Evolutionary conservation across 2,888 invertebrate genomes (phyloP).

Genomic region (Coecobrya sp.): DNA sequence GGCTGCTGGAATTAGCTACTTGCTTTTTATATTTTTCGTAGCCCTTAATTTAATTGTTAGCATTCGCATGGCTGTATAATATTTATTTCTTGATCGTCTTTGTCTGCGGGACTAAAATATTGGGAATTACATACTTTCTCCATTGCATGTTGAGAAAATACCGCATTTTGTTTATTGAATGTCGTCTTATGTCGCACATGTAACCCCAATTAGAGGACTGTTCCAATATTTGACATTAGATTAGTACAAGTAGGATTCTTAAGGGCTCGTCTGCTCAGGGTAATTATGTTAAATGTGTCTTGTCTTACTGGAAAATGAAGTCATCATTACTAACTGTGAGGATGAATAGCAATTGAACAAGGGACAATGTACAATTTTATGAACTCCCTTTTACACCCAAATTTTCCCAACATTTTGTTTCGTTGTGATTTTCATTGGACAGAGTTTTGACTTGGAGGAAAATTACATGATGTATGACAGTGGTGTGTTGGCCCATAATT

Average conservation of each 20-base stretch:
- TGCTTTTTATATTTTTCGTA: slow-evolving; percentile 28
- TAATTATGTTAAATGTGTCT: neutral
- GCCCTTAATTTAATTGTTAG: neutral
- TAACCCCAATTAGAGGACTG: neutral
- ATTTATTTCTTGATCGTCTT: neutral
- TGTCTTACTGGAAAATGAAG: too few species aligned
- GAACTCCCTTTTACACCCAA: neutral
- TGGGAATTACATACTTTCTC: slow-evolving; percentile 1
- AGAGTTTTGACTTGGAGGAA: slow-evolving; percentile 88
- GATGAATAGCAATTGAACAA: neutral
- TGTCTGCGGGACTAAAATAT: slow-evolving; percentile 8
- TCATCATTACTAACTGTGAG: neutral
- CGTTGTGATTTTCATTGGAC: slow-evolving; percentile 79
- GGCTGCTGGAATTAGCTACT: slow-evolving; percentile 47
- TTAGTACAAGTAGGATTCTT: neutral
- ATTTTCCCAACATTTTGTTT: slow-evolving; percentile 34
- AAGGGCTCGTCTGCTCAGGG: neutral
- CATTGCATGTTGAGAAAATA: slow-evolving; percentile 29
- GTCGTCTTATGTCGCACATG: neutral
- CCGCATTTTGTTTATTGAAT: neutral
- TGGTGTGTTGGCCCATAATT: slow-evolving; percentile 87
- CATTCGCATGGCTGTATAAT: slow-evolving; percentile 25
- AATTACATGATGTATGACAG: slow-evolving; percentile 88
- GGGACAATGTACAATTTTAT: neutral
- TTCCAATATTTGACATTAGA: neutral